phyloP scores from a whole-genome alignment of 2,797 vertebrate genomes.

The Mus spretus region DNA sequence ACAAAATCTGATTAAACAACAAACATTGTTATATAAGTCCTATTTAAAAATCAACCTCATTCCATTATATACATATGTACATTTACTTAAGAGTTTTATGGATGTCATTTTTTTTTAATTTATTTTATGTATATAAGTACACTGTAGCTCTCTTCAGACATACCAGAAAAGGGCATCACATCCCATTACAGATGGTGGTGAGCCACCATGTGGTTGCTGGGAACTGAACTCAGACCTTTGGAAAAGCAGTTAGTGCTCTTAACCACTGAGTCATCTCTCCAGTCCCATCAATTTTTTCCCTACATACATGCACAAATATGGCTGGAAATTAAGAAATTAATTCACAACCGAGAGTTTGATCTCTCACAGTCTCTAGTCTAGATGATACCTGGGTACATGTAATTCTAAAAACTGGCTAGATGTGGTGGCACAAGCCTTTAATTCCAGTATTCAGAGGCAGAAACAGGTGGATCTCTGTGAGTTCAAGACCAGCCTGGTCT shows the following conservation, averaged over 20 bases:
- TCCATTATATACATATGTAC: neutral
- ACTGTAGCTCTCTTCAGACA: too few species aligned
- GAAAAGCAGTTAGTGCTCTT: too few species aligned
- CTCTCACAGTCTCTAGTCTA: neutral
- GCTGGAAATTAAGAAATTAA: neutral
- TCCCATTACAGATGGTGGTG: too few species aligned
- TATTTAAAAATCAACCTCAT: slow-evolving; percentile 4
- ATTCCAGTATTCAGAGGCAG: neutral
- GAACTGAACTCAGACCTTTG: too few species aligned
- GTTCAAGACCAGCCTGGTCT: neutral
- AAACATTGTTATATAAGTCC: slow-evolving; percentile 14
- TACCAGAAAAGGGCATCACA: too few species aligned
- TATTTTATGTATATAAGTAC: too few species aligned
- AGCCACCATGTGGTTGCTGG: too few species aligned
- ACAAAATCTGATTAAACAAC: neutral
- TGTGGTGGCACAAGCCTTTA: neutral
- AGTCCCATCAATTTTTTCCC: neutral
- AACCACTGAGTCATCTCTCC: too few species aligned
- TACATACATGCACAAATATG: neutral
- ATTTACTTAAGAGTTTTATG: slow-evolving; percentile 18
- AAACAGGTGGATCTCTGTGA: neutral
- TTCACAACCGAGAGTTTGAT: slow-evolving; percentile 1
- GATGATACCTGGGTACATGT: neutral
- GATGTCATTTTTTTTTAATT: neutral
- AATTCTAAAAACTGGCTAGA: neutral